A percentile compares a stretch with the other conserved stretches of the same genome.
phyloP scores from a whole-genome alignment of 2,888 invertebrate genomes.

The Ashinkailepas kermadecensis region DNA sequence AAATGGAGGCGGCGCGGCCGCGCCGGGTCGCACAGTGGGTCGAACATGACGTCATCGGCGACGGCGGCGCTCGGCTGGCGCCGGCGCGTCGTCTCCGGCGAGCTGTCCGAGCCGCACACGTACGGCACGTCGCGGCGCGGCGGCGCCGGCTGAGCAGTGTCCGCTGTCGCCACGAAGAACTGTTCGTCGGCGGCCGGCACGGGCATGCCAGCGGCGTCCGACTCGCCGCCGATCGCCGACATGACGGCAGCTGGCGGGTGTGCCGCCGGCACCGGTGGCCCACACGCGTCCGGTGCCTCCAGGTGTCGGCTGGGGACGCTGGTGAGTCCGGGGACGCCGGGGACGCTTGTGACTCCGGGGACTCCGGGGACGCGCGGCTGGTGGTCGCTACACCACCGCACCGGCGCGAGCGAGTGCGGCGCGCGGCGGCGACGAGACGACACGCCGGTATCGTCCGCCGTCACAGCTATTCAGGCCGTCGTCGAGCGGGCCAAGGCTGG shows the following conservation, averaged over 20 bases:
- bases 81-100: slow-evolving; percentile 23
- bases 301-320: no score
- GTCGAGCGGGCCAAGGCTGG: no score
- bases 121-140: background rate
- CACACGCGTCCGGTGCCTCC: background rate
- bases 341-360: no score
- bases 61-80: slow-evolving; percentile 10
- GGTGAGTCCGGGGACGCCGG: no score
- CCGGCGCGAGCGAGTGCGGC: no score
- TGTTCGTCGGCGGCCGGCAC: background rate
- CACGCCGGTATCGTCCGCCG: no score
- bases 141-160: background rate
- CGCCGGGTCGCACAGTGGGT: slow-evolving; percentile 57
- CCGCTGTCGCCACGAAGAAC: background rate
- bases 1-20: slow-evolving; percentile 47
- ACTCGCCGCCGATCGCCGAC: background rate
- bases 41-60: slow-evolving; percentile 35
- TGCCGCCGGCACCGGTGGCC: background rate
- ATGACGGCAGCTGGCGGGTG: background rate
- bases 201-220: background rate
- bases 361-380: no score
- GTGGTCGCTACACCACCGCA: no score
- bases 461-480: no score
- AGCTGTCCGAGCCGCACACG: slow-evolving; percentile 18
- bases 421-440: no score